These are phyloP conservation scores for Zaprionus vittiger DNA, from an alignment of 1,140 invertebrate species.

Conservation along the genomic window DNA sequence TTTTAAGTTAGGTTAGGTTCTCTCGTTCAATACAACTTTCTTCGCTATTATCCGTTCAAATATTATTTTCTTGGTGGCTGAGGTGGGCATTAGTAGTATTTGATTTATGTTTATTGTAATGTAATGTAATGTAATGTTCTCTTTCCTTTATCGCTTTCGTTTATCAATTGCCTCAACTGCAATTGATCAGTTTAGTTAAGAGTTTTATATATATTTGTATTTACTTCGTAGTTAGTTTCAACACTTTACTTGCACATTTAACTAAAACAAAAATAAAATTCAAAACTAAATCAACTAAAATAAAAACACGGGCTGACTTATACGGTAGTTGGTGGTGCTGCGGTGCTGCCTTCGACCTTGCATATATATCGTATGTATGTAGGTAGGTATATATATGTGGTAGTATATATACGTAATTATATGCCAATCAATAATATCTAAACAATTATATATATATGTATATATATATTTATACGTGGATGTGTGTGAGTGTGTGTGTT, in stretches of 20 bases:
- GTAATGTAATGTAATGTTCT: conserved; percentile 10
- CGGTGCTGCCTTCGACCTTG: conserved; percentile 46
- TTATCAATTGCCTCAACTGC: conserved; percentile 14
- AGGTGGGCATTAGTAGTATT: conserved; percentile 76
- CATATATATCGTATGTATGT: conserved; percentile 32
- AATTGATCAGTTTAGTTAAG: conserved; percentile 39
- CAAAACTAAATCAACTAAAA: conserved; percentile 63
- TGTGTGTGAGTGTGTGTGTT: conserved; percentile 45
- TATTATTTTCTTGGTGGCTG: conserved; percentile 71
- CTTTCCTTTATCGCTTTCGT: neutral
- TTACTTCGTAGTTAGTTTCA: conserved; percentile 24
- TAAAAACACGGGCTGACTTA: conserved; percentile 78
- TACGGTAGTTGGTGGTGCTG: conserved; percentile 48
- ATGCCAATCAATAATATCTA: conserved; percentile 72
- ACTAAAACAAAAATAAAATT: conserved; percentile 78
- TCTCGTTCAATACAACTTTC: conserved; percentile 10
- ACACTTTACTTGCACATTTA: conserved; percentile 73
- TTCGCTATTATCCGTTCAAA: conserved; percentile 26
- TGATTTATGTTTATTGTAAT: conserved; percentile 25
- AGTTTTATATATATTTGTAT: conserved; percentile 13
- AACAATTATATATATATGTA: conserved; percentile 58
- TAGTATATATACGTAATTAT: conserved; percentile 7
- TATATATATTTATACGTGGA: conserved; percentile 40
- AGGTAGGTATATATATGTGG: neutral
- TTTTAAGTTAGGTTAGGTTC: conserved; percentile 18